Evolutionary conservation across 2,113 vertebrate genomes (phyloP).

Genomic region (Corythornis madagascariensis): DNA sequence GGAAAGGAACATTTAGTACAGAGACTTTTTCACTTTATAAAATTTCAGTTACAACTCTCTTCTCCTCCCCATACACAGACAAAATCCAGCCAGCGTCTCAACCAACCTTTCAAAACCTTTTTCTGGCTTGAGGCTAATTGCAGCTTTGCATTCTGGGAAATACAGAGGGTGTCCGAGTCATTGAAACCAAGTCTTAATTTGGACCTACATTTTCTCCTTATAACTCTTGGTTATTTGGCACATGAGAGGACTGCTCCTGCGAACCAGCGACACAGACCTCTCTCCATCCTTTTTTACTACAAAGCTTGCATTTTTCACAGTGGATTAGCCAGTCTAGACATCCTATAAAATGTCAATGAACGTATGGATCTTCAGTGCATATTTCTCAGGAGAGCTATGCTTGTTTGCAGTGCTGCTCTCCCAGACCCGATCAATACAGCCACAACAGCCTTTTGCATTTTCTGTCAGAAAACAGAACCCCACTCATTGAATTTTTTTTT

Average conservation of each 20-base stretch:
- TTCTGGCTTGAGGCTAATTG: conserved; percentile 54
- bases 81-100: background rate
- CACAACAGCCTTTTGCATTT: conserved; percentile 57
- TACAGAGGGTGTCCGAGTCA: background rate
- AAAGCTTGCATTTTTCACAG: conserved; percentile 72
- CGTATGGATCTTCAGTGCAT: conserved; percentile 61
- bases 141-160: conserved; percentile 40
- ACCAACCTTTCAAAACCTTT: conserved; percentile 21
- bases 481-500: background rate
- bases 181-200: conserved; percentile 14
- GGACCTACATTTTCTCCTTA: background rate
- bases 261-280: background rate
- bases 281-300: conserved; percentile 8
- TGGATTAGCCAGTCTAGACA: conserved; percentile 74
- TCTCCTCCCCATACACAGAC: background rate
- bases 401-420: conserved; percentile 47
- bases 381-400: conserved; percentile 64
- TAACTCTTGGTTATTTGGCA: conserved; percentile 9
- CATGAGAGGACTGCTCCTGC: background rate
- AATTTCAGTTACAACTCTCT: background rate
- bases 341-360: conserved; percentile 71
- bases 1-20: conserved; percentile 25
- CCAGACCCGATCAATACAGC: conserved; percentile 67
- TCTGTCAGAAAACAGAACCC: conserved; percentile 45
- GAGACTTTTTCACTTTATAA: background rate